Evolutionary conservation across 2,888 invertebrate genomes (phyloP).

Genomic region (Plebejus anna): DNA sequence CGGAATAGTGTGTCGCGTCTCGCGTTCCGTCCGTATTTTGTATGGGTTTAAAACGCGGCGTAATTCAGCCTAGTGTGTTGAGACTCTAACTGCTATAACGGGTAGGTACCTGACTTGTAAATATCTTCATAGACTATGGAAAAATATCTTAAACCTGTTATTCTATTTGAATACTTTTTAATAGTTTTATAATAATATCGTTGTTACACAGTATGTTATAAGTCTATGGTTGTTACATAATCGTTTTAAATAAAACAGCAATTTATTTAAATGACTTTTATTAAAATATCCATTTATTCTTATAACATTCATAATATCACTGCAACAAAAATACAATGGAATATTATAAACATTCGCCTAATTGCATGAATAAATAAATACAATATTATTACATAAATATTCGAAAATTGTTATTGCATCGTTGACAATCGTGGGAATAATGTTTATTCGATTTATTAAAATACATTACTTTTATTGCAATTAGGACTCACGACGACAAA

Average conservation of each 20-base stretch:
- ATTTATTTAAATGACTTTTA: constrained; percentile 77
- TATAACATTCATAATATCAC: constrained; percentile 80
- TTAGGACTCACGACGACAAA: background rate
- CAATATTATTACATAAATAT: constrained; percentile 59
- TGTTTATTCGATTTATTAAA: constrained; percentile 15
- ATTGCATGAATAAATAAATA: constrained; percentile 72
- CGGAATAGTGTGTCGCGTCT: too few species aligned
- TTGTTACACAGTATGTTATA: too few species aligned
- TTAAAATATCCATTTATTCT: constrained; percentile 81
- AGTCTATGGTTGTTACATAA: background rate
- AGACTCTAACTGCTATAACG: too few species aligned
- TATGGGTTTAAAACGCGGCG: too few species aligned
- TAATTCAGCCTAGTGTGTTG: too few species aligned
- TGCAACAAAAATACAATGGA: constrained; percentile 80
- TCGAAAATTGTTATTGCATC: constrained; percentile 49
- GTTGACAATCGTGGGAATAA: constrained; percentile 29
- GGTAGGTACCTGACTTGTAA: background rate
- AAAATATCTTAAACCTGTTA: background rate
- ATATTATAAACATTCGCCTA: constrained; percentile 77
- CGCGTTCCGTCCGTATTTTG: too few species aligned
- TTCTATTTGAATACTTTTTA: background rate
- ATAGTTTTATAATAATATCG: background rate
- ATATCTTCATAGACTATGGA: background rate
- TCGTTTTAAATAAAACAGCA: constrained; percentile 21
- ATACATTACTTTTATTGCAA: constrained; percentile 21